Evolutionary conservation across 2,113 vertebrate genomes (phyloP).

Genomic region (Coptodon rendalli): DNA sequence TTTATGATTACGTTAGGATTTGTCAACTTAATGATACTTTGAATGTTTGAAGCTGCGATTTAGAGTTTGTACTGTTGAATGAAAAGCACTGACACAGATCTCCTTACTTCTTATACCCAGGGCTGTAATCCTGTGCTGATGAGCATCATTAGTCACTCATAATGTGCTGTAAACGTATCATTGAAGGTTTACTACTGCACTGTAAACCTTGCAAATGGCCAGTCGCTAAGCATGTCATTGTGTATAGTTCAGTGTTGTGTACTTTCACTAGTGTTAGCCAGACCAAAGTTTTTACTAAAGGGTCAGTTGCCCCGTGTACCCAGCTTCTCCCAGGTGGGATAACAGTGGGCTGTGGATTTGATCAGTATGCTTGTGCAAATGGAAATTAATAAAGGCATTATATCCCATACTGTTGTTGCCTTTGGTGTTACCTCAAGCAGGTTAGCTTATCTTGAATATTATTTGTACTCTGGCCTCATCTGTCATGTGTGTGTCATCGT

Average conservation of each 20-base stretch:
- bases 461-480: neutral
- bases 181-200: conserved; percentile 24
- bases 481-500: neutral
- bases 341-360: conserved; percentile 25
- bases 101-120: neutral
- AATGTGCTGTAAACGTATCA: conserved; percentile 37
- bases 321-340: conserved; percentile 47
- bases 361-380: conserved; percentile 69
- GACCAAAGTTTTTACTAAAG: conserved; percentile 67
- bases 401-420: neutral
- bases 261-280: conserved; percentile 45
- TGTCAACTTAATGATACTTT: neutral
- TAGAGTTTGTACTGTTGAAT: conserved; percentile 17
- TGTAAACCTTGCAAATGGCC: conserved; percentile 29
- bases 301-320: conserved; percentile 27
- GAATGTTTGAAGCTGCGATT: neutral
- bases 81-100: neutral
- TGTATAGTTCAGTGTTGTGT: conserved; percentile 51
- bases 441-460: rapidly evolving
- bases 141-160: conserved; percentile 11
- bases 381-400: conserved; percentile 81
- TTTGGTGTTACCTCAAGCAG: neutral
- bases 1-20: neutral
- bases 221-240: conserved; percentile 70
- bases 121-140: neutral